Evolutionary conservation across 2,797 vertebrate species (phyloP).

Genomic region (Microcaecilia unicolor): DNA sequence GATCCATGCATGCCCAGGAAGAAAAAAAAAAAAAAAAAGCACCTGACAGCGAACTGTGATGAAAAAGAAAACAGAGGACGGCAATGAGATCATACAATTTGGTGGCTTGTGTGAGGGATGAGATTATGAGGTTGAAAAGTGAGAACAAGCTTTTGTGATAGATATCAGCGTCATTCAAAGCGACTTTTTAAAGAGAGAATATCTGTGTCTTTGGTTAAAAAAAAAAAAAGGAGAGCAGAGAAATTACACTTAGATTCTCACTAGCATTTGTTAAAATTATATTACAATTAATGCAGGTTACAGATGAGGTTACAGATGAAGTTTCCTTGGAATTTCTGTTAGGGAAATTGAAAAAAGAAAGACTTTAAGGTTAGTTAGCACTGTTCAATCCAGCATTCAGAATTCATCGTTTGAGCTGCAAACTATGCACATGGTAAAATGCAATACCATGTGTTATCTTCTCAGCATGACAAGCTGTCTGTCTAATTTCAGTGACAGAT

Average conservation of each 20-base stretch:
- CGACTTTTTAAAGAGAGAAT: constrained; percentile 16
- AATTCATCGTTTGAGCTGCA: no score
- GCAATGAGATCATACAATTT: constrained; percentile 3
- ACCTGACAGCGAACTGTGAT: constrained; percentile 38
- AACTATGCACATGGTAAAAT: constrained; percentile 17
- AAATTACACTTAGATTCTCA: constrained; percentile 12
- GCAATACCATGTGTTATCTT: constrained; percentile 22
- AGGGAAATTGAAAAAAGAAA: no score
- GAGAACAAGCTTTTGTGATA: constrained; percentile 17
- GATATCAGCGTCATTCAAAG: constrained; percentile 20
- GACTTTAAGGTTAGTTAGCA: no score
- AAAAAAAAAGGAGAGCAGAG: constrained; percentile 18
- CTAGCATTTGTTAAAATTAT: no score
- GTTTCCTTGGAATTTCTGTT: no score
- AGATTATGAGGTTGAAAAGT: constrained; percentile 17
- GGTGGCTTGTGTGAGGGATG: constrained; percentile 13
- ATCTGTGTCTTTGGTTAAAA: constrained; percentile 19
- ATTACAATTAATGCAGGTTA: no score
- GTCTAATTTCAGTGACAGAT: constrained; percentile 49
- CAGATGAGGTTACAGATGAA: no score
- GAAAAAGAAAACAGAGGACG: neutral
- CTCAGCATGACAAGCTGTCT: constrained; percentile 15
- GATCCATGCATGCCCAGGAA: constrained; percentile 27
- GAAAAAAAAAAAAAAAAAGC: no score
- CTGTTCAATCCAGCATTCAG: no score